Conservation (phyloP, 2,113 vertebrate species). For the Chlamydotis undulata region DNA sequence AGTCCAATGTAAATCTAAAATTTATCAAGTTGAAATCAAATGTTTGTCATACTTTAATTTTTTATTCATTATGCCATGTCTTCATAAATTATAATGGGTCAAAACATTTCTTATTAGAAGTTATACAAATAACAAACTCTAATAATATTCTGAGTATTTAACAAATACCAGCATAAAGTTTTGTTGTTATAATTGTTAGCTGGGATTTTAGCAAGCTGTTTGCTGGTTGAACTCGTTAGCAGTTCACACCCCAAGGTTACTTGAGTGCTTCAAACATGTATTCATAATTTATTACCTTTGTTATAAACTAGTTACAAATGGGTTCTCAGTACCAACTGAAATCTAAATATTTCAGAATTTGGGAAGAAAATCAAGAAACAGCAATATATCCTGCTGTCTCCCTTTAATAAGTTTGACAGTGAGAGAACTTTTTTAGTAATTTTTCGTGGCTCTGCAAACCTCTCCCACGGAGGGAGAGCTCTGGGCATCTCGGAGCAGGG, state of each 20-base stretch:
- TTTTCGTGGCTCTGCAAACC: background rate
- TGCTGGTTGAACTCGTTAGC: background rate
- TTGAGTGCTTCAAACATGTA: background rate
- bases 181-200: background rate
- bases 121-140: background rate
- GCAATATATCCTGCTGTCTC: background rate
- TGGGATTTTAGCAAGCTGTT: background rate
- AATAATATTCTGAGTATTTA: background rate
- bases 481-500: background rate
- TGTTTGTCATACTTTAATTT: background rate
- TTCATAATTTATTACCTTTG: background rate
- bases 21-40: background rate
- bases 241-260: background rate
- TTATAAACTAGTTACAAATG: background rate
- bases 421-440: background rate
- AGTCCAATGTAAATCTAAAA: background rate
- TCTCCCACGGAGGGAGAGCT: background rate
- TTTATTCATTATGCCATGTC: background rate
- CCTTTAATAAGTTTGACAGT: background rate
- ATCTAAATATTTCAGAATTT: background rate
- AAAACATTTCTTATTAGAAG: background rate
- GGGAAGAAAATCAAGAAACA: background rate
- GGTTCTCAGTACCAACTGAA: background rate
- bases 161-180: background rate
- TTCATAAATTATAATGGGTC: background rate